Evolutionary conservation across 2,888 invertebrate species (phyloP).

Genomic region (Arrhopalites spinosus): DNA sequence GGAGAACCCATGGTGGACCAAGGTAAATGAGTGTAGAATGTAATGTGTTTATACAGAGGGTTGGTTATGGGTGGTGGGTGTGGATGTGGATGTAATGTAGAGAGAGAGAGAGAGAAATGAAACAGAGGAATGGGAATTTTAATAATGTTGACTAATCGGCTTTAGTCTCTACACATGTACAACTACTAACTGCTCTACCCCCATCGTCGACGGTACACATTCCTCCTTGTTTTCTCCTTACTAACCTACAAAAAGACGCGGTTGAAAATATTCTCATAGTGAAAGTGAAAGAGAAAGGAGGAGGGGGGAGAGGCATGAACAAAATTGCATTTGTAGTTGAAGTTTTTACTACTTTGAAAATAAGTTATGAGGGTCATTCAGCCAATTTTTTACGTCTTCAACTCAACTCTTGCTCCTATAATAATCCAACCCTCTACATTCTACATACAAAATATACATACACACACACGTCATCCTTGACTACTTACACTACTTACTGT

Average conservation of each 20-base stretch:
- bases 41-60: too few species aligned
- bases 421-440: too few species aligned
- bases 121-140: slow-evolving; percentile 7
- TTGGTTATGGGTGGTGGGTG: too few species aligned
- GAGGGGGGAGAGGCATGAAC: background rate
- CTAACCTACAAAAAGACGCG: too few species aligned
- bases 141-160: slow-evolving; percentile 16
- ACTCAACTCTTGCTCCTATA: background rate
- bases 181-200: too few species aligned
- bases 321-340: slow-evolving; percentile 31
- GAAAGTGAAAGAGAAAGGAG: background rate
- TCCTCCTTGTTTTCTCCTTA: too few species aligned
- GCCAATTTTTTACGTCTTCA: slow-evolving; percentile 27
- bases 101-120: background rate
- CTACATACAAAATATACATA: too few species aligned
- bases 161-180: background rate
- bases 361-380: slow-evolving; percentile 32
- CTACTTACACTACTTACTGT: too few species aligned
- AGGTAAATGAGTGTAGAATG: too few species aligned
- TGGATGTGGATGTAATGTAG: background rate
- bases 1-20: too few species aligned
- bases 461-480: too few species aligned
- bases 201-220: too few species aligned
- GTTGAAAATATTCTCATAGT: background rate
- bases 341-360: slow-evolving; percentile 28